Evolutionary conservation across 1,140 invertebrate species (phyloP).

Genomic region (Neotoxoptera formosana): DNA sequence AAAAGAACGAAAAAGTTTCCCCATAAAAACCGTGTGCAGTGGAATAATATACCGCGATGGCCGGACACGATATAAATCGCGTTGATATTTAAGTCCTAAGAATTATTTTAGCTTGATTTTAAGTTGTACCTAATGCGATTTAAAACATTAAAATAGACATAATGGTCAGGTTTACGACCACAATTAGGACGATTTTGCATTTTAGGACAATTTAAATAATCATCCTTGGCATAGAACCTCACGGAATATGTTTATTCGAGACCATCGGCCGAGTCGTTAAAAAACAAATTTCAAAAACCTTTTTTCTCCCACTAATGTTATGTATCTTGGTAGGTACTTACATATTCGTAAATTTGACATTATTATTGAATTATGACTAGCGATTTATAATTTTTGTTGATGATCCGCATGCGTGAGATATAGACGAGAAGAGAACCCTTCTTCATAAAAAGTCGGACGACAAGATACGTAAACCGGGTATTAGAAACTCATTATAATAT

Average conservation of each 20-base stretch:
- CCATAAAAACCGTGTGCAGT: not conserved
- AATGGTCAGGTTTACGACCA: not conserved
- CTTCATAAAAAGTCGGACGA: not conserved
- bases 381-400: not conserved
- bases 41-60: not conserved
- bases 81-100: not conserved
- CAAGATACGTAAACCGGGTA: not conserved
- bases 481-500: conserved; percentile 2
- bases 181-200: not conserved
- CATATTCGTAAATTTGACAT: not conserved
- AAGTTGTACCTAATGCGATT: not conserved
- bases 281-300: not conserved
- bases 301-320: not conserved
- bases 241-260: not conserved
- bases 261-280: not conserved
- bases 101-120: not conserved
- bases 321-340: not conserved
- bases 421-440: not conserved
- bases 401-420: not conserved
- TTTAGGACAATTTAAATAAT: not conserved
- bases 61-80: not conserved
- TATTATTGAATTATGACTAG: not conserved
- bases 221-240: not conserved
- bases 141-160: not conserved
- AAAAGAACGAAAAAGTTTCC: not conserved